Evolutionary conservation across 1,140 invertebrate genomes (phyloP), one percentile per base, ranked within the genome.

Genomic region (Rhopalosiphum maidis): DNA sequence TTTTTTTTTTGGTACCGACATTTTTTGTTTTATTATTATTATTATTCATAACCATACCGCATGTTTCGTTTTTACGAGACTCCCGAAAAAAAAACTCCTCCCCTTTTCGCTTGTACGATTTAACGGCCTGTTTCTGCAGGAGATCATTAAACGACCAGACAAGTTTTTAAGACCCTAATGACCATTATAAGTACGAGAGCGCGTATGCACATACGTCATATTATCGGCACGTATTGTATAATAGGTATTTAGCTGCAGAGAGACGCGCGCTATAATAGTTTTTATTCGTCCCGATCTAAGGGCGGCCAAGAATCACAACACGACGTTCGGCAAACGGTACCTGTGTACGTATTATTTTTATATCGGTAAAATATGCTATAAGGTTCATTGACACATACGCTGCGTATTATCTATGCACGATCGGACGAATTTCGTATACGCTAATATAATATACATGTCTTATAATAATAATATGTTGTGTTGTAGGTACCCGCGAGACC

Each of bases 61-160:
- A 46, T 46, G 23, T 86, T 46, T 86, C 23, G 25, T 43, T 86
- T 86, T 86, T 86, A 86, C 43, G 85, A 86, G 85, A 86, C 85
- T 86, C 23, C 85, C 85, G 6, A 86, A 86, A 86, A 60, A 60
- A 77, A 86, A 86, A 86, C 85, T 86, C 85, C 30, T 86, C 85
- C 85, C 37, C 85, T 43, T 86, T 77, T 46, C 25, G 15, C 15
- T 86, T 46, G 15, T 11, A n/a, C 85, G 11, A 43, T 86, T 86
- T 86, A 86, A 86, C 85, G 23, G 37, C 30, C 37, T 43, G 41
- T 86, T 86, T 48, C 85, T 46, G 60, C n/a, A 18, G 30, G 85
- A 41, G 41, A 11, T 86, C 85, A 86, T 86, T 86, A 86, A 86
- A 86, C 85, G 23, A n/a, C 85, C 43, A 86, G 85, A 86, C 85